Conservation (phyloP, 2,797 vertebrate genomes). For the Chaunax sp. region DNA sequence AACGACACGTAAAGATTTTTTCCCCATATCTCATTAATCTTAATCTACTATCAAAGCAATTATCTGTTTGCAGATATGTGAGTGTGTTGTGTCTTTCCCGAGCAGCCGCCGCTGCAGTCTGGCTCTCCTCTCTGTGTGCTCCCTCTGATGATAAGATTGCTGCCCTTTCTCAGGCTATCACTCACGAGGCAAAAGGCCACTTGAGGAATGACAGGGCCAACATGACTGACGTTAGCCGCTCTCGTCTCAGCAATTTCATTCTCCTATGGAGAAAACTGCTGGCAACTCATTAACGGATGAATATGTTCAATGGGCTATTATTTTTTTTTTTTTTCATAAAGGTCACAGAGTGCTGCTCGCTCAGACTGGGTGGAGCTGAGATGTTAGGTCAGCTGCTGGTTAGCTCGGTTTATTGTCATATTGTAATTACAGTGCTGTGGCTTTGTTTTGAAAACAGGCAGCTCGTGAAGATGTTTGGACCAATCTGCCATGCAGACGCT, state of each 20-base stretch:
- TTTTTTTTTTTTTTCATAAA: conserved; percentile 1
- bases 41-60: conserved; percentile 47
- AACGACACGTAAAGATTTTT: conserved; percentile 7
- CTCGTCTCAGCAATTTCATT: conserved; percentile 36
- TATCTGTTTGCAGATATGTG: conserved; percentile 47
- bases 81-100: conserved; percentile 27
- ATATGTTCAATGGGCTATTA: conserved; percentile 13
- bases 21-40: conserved; percentile 34
- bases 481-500: conserved; percentile 54
- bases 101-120: conserved; percentile 50
- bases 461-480: conserved; percentile 65
- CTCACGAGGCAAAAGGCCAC: conserved; percentile 73
- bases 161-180: conserved; percentile 75
- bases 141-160: conserved; percentile 70
- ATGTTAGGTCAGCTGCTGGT: conserved; percentile 51
- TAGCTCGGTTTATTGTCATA: conserved; percentile 60
- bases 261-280: conserved; percentile 29
- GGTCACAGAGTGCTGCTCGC: conserved; percentile 6
- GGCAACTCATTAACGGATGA: conserved; percentile 36
- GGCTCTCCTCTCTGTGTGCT: conserved; percentile 53
- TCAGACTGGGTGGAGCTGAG: conserved; percentile 48
- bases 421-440: conserved; percentile 67
- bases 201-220: conserved; percentile 75
- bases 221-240: conserved; percentile 67
- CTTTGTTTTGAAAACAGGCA: conserved; percentile 70